Evolutionary conservation across 2,888 invertebrate genomes (phyloP).

Genomic region (Patella pellucida): DNA sequence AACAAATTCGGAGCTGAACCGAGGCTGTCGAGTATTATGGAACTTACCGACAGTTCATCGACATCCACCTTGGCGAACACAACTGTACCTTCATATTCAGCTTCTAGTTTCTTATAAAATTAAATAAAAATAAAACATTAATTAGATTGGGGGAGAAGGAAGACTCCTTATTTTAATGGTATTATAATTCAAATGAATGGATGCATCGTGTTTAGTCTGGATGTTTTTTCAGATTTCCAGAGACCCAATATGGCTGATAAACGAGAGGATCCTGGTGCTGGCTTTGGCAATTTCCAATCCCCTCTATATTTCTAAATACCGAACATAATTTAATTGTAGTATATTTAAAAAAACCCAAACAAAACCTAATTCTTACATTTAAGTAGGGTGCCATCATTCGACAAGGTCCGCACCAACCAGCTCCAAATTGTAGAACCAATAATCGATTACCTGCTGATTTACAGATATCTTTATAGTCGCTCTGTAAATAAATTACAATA

Average conservation of each 20-base stretch:
- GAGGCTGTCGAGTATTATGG: not conserved
- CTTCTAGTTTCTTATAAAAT: slow-evolving; percentile 27
- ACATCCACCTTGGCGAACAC: slow-evolving; percentile 61
- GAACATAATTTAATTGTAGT: not conserved
- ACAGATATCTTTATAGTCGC: slow-evolving; percentile 41
- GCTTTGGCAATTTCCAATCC: no score
- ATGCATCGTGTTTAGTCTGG: no score
- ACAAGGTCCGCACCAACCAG: slow-evolving; percentile 60
- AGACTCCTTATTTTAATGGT: no score
- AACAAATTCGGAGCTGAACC: no score
- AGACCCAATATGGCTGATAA: no score
- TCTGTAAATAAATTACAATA: slow-evolving; percentile 28
- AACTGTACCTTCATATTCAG: slow-evolving; percentile 39
- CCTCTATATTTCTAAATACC: no score
- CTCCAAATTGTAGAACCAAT: slow-evolving; percentile 59
- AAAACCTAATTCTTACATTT: slow-evolving; percentile 35
- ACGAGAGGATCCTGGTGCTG: no score
- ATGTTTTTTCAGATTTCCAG: no score
- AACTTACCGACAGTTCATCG: slow-evolving; percentile 57
- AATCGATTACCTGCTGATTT: slow-evolving; percentile 45
- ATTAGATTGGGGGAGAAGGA: not conserved
- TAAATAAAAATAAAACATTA: not conserved
- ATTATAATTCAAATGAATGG: no score
- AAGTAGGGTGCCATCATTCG: slow-evolving; percentile 52
- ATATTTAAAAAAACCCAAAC: not conserved